Conservation (phyloP, 2,888 invertebrate species). For the Nephrotoma guestfalica region DNA sequence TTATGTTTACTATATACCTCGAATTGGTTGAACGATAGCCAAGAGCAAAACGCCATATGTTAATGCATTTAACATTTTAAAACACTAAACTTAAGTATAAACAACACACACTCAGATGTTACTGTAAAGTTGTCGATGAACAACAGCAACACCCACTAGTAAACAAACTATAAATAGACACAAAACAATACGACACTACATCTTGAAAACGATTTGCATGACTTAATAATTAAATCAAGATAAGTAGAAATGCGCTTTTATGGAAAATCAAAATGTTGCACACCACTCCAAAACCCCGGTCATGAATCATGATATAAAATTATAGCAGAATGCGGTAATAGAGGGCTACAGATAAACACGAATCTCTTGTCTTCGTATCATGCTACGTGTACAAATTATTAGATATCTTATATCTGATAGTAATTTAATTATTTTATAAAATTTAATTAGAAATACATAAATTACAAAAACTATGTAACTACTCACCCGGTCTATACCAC, state of each 20-base stretch:
- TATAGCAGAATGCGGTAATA: too few relatives aligned
- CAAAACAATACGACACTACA: neutral
- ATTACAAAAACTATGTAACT: neutral
- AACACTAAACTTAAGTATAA: too few relatives aligned
- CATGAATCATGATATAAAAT: neutral
- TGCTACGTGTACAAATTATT: neutral
- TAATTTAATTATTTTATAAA: neutral
- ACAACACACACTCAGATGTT: too few relatives aligned
- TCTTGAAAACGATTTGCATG: neutral
- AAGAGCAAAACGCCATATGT: too few relatives aligned
- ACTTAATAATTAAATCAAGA: neutral
- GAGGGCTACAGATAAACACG: too few relatives aligned
- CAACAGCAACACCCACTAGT: too few relatives aligned
- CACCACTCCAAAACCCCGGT: neutral
- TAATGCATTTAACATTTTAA: too few relatives aligned
- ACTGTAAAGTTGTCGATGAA: too few relatives aligned
- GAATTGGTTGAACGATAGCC: too few relatives aligned
- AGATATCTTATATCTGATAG: neutral
- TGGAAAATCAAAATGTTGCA: neutral
- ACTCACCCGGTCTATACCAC: neutral
- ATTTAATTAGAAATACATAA: neutral
- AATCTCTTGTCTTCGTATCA: neutral
- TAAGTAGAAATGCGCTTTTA: too few relatives aligned
- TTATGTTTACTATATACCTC: too few relatives aligned
- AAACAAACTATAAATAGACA: too few relatives aligned